Evolutionary conservation across 2,797 vertebrate genomes (phyloP).

Genomic region (Acanthiza pusilla): DNA sequence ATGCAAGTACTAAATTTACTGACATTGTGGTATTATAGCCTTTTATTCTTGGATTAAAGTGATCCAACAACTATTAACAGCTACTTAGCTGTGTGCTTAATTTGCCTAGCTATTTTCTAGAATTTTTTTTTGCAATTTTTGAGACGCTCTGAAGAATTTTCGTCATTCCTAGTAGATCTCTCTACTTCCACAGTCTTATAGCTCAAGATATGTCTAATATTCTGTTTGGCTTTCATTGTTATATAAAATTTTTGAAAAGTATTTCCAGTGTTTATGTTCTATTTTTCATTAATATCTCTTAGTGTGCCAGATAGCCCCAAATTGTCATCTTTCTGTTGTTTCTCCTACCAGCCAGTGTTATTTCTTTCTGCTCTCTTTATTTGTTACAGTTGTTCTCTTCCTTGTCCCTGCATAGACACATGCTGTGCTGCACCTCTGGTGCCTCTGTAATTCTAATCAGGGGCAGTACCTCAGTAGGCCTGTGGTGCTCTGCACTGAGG

Average conservation of each 20-base stretch:
- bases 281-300: neutral
- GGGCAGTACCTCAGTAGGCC: neutral
- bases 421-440: neutral
- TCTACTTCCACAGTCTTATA: neutral
- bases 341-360: neutral
- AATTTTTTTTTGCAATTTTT: neutral
- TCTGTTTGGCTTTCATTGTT: neutral
- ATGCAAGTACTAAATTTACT: neutral
- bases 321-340: neutral
- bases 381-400: neutral
- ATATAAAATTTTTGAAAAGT: neutral
- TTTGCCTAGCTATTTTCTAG: neutral
- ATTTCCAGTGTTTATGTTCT: neutral
- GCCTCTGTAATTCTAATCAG: neutral
- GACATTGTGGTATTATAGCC: neutral
- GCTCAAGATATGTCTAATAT: neutral
- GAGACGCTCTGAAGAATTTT: neutral
- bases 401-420: neutral
- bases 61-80: neutral
- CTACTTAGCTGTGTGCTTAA: neutral
- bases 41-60: neutral
- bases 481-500: neutral
- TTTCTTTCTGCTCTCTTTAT: neutral
- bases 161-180: neutral
- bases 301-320: neutral